Percentiles rank a stretch among this genome's conserved stretches.
These are phyloP conservation scores for Caenorhabditis latens DNA, from an alignment of 1,140 invertebrate species.

Conservation along the genomic window DNA sequence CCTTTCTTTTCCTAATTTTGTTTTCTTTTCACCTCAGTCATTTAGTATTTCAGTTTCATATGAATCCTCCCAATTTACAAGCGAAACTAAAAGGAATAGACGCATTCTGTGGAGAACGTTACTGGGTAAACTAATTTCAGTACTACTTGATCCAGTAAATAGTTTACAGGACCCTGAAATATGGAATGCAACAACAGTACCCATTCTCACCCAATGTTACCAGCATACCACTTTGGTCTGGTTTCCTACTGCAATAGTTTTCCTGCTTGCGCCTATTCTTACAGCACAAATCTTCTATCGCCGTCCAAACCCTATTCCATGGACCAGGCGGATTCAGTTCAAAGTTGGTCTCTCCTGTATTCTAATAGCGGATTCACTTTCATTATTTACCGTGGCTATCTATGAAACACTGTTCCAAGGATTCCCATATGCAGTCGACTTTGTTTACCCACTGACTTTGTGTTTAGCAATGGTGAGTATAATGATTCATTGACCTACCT, in stretches of 20 bases:
- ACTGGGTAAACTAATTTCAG: slow-evolving; percentile 54
- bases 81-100: slow-evolving; percentile 53
- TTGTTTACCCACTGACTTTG: slow-evolving; percentile 59
- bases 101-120: slow-evolving; percentile 63
- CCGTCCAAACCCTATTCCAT: slow-evolving; percentile 69
- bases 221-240: slow-evolving; percentile 76
- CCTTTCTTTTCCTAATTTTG: too few species aligned
- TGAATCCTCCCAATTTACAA: slow-evolving; percentile 28
- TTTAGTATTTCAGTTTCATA: not conserved
- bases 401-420: slow-evolving; percentile 58
- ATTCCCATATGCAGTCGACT: slow-evolving; percentile 47
- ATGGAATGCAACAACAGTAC: slow-evolving; percentile 65
- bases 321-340: slow-evolving; percentile 69
- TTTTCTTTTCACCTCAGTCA: not conserved
- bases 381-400: slow-evolving; percentile 60
- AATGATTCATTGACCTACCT: not conserved
- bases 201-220: slow-evolving; percentile 72
- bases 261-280: slow-evolving; percentile 70
- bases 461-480: slow-evolving; percentile 58
- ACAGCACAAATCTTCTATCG: slow-evolving; percentile 70
- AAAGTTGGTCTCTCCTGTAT: slow-evolving; percentile 64
- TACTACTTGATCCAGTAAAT: not conserved
- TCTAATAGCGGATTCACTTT: slow-evolving; percentile 60
- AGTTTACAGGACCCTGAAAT: slow-evolving; percentile 62
- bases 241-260: slow-evolving; percentile 73